A percentile compares a stretch with the other conserved stretches of the same genome.
phyloP scores from a whole-genome alignment of 2,888 invertebrate genomes.

The Tridacna crocea region DNA sequence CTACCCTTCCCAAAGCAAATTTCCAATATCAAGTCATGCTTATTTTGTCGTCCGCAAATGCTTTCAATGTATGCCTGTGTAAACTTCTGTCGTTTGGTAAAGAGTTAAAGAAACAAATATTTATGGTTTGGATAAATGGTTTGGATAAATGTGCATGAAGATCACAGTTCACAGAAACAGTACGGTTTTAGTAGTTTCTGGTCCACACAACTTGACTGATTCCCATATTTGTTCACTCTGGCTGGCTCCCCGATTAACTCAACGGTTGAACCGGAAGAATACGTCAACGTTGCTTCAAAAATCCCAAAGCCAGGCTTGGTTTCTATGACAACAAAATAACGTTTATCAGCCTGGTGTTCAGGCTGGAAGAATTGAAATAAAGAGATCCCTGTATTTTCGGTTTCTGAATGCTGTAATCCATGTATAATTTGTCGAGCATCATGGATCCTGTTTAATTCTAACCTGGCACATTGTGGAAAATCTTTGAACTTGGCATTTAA shows the following conservation, averaged over 20 bases:
- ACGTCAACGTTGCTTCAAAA: constrained; percentile 49
- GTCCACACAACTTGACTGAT: constrained; percentile 48
- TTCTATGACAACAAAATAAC: constrained; percentile 47
- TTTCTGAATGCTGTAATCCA: constrained; percentile 47
- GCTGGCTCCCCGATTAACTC: constrained; percentile 42
- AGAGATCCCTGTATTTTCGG: constrained; percentile 60
- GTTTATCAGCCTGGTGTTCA: constrained; percentile 31
- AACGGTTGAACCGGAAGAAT: neutral
- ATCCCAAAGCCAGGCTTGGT: constrained; percentile 50
- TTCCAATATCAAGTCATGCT: too few relatives aligned
- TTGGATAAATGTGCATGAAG: neutral
- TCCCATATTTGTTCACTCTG: constrained; percentile 54
- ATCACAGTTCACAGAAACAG: constrained; percentile 47
- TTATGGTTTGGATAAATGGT: too few relatives aligned
- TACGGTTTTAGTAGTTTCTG: constrained; percentile 45
- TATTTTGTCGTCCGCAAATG: too few relatives aligned
- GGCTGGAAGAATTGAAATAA: constrained; percentile 56
- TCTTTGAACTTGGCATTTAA: constrained; percentile 35
- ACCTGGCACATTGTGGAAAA: constrained; percentile 33
- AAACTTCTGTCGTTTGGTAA: too few relatives aligned
- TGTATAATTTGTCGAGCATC: constrained; percentile 36
- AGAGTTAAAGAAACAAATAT: too few relatives aligned
- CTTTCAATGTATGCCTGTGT: too few relatives aligned
- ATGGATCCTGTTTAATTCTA: constrained; percentile 39
- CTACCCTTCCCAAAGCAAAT: too few relatives aligned